Conservation (phyloP, 2,797 vertebrate species). For the Sebastes trivittatus region DNA sequence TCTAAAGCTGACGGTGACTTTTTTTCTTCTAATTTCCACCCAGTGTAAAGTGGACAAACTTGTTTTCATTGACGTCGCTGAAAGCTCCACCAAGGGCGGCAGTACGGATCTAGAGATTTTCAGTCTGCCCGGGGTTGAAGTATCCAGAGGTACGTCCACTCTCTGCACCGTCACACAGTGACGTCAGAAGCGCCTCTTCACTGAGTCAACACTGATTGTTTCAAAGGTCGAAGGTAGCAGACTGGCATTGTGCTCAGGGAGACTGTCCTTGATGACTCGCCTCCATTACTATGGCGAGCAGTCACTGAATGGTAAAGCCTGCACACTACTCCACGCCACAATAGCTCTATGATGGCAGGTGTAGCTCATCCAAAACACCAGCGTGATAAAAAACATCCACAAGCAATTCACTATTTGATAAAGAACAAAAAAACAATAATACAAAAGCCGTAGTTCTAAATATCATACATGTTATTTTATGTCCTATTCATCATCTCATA, state of each 20-base stretch:
- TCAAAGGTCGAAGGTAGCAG: neutral
- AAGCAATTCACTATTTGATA: no score
- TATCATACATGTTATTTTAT: no score
- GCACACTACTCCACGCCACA: no score
- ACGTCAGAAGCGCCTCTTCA: neutral
- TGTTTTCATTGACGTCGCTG: constrained; percentile 90
- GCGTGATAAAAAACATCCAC: no score
- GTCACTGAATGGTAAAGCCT: neutral
- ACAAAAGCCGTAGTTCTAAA: no score
- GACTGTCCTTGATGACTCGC: neutral
- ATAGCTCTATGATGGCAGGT: no score
- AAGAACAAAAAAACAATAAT: no score
- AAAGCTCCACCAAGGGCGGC: constrained; percentile 88
- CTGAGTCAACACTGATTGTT: constrained; percentile 9
- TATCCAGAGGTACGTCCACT: constrained; percentile 87
- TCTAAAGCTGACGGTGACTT: neutral
- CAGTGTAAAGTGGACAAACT: constrained; percentile 89
- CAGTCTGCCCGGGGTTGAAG: constrained; percentile 89
- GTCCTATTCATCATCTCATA: no score
- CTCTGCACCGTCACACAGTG: neutral
- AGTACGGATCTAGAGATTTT: constrained; percentile 93
- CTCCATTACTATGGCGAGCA: neutral
- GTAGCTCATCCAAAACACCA: no score
- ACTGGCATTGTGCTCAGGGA: neutral
- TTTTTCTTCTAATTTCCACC: neutral